phyloP scores from a whole-genome alignment of 2,797 vertebrate genomes.

The Sebastiscus albofasciatus region DNA sequence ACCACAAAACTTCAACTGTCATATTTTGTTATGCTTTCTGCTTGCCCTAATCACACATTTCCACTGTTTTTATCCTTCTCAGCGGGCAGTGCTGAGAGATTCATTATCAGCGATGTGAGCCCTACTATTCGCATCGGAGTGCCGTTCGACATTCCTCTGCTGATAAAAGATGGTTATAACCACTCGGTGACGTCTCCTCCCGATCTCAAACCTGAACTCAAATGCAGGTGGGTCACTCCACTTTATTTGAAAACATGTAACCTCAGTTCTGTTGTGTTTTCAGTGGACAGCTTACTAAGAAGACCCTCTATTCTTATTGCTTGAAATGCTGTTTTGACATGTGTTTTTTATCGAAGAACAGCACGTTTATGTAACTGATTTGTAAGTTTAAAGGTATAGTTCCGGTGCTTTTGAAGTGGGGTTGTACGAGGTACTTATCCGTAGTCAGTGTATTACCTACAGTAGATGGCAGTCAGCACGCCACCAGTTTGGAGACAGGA shows the following conservation, averaged over 20 bases:
- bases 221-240: slow-evolving; percentile 84
- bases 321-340: not conserved
- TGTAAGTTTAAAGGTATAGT: not conserved
- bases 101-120: slow-evolving; percentile 78
- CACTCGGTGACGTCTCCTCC: slow-evolving; percentile 77
- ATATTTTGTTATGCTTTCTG: not conserved
- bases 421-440: too few species aligned
- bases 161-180: slow-evolving; percentile 86
- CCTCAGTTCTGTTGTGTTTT: not conserved
- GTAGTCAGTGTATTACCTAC: too few species aligned
- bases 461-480: too few species aligned
- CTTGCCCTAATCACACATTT: not conserved
- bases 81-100: slow-evolving; percentile 88
- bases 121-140: slow-evolving; percentile 83
- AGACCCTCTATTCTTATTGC: not conserved
- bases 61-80: not conserved
- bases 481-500: too few species aligned
- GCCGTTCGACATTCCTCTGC: slow-evolving; percentile 88
- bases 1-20: too few species aligned
- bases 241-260: not conserved
- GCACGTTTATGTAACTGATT: not conserved
- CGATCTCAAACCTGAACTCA: slow-evolving; percentile 81
- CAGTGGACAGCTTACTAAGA: not conserved
- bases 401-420: too few species aligned
- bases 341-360: not conserved